Evolutionary conservation across 2,113 vertebrate species (phyloP).

Genomic region (Limnothrissa miodon): DNA sequence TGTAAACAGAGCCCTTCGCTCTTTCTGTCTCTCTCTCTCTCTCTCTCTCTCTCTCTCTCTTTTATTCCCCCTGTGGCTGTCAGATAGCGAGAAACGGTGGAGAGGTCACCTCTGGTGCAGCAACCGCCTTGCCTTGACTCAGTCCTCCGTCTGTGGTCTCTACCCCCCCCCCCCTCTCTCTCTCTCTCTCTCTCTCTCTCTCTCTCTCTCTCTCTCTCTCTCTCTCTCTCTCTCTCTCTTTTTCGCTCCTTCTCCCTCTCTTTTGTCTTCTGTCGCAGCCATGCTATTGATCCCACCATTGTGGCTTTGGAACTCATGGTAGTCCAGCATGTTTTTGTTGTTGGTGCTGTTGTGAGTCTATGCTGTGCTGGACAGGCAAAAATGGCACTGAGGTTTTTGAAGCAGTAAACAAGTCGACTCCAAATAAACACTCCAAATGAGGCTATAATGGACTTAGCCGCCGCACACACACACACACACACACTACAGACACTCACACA

Average conservation of each 20-base stretch:
- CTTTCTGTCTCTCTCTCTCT: neutral
- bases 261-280: too few species aligned
- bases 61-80: neutral
- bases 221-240: neutral
- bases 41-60: conserved; percentile 12
- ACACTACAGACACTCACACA: neutral
- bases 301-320: too few species aligned
- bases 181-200: too few species aligned
- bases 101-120: neutral
- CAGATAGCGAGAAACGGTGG: neutral
- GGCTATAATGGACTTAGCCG: neutral
- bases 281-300: too few species aligned
- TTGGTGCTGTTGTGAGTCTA: too few species aligned
- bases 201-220: neutral
- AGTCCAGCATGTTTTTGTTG: too few species aligned
- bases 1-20: conserved; percentile 51
- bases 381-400: neutral
- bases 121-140: neutral
- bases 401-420: neutral
- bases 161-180: too few species aligned
- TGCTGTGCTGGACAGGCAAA: neutral
- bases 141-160: too few species aligned
- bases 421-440: neutral
- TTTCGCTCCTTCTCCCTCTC: neutral
- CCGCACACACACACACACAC: neutral